phyloP scores from a whole-genome alignment of 2,888 invertebrate species.

The Scaptomyza reducta region DNA sequence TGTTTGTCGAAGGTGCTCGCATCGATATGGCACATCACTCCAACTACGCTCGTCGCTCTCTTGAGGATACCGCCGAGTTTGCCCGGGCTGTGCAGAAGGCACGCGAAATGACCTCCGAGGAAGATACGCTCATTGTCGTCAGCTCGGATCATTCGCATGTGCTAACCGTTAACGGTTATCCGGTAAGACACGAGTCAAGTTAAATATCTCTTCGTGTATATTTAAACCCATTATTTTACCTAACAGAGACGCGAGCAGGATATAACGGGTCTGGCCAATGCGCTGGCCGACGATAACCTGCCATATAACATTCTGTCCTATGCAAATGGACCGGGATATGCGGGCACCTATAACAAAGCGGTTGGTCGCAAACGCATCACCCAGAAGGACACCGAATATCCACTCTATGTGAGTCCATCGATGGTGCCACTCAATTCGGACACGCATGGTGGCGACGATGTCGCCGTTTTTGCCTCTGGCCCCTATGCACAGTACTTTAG shows the following conservation, averaged over 20 bases:
- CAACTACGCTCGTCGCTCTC: slow-evolving; percentile 88
- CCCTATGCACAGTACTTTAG: slow-evolving; percentile 92
- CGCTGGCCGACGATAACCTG: slow-evolving; percentile 86
- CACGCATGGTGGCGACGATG: slow-evolving; percentile 92
- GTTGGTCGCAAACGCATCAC: slow-evolving; percentile 73
- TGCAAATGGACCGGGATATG: slow-evolving; percentile 90
- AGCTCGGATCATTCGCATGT: slow-evolving; percentile 93
- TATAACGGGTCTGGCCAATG: slow-evolving; percentile 85
- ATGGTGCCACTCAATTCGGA: slow-evolving; percentile 87
- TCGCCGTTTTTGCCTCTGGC: slow-evolving; percentile 90
- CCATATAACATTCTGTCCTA: slow-evolving; percentile 90
- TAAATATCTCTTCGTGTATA: background rate
- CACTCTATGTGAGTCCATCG: slow-evolving; percentile 85
- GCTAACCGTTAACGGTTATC: slow-evolving; percentile 91
- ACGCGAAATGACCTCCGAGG: slow-evolving; percentile 86
- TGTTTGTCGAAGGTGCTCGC: slow-evolving; percentile 89
- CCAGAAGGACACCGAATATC: slow-evolving; percentile 61
- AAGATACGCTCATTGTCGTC: slow-evolving; percentile 93
- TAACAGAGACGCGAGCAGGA: slow-evolving; percentile 85
- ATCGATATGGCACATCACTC: slow-evolving; percentile 87
- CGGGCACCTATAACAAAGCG: slow-evolving; percentile 76
- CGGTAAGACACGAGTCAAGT: slow-evolving; percentile 84
- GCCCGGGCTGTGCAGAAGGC: slow-evolving; percentile 89
- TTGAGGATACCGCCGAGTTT: slow-evolving; percentile 92
- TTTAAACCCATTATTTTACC: background rate